phyloP scores from a whole-genome alignment of 2,888 invertebrate species.

The Synergus japonicus region DNA sequence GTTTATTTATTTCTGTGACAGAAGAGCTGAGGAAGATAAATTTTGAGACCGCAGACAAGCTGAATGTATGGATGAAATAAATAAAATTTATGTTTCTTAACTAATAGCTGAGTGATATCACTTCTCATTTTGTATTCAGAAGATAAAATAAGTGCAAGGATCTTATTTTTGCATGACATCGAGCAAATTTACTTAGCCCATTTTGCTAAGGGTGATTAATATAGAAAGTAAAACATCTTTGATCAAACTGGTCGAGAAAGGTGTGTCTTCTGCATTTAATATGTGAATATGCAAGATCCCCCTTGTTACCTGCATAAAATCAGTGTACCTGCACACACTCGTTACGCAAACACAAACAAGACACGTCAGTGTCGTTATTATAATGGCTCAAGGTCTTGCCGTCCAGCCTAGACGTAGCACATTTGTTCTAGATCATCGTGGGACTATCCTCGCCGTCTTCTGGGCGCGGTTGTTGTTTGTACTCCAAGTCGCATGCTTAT shows the following conservation, averaged over 20 bases:
- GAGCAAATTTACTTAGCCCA: background rate
- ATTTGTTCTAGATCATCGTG: conserved; percentile 72
- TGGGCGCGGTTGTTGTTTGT: conserved; percentile 72
- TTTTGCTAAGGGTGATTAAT: background rate
- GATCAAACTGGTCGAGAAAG: background rate
- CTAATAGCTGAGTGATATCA: background rate
- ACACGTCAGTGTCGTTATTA: conserved; percentile 59
- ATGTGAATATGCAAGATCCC: conserved; percentile 11
- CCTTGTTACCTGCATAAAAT: conserved; percentile 31
- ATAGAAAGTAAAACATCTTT: background rate
- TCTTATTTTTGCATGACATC: no score
- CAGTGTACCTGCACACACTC: conserved; percentile 10
- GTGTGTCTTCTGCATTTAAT: conserved; percentile 10
- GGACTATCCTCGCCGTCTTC: conserved; percentile 65
- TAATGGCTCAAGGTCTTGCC: conserved; percentile 66
- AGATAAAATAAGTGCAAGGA: background rate
- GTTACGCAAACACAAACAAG: conserved; percentile 56
- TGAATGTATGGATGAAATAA: background rate
- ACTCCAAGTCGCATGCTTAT: conserved; percentile 46
- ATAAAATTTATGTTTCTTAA: background rate
- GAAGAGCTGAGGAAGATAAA: conserved; percentile 17
- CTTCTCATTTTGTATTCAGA: background rate
- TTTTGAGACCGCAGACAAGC: background rate
- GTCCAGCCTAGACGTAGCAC: conserved; percentile 54
- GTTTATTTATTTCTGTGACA: conserved; percentile 32